Conservation (phyloP, 2,888 invertebrate genomes). For the Pyralis farinalis region DNA sequence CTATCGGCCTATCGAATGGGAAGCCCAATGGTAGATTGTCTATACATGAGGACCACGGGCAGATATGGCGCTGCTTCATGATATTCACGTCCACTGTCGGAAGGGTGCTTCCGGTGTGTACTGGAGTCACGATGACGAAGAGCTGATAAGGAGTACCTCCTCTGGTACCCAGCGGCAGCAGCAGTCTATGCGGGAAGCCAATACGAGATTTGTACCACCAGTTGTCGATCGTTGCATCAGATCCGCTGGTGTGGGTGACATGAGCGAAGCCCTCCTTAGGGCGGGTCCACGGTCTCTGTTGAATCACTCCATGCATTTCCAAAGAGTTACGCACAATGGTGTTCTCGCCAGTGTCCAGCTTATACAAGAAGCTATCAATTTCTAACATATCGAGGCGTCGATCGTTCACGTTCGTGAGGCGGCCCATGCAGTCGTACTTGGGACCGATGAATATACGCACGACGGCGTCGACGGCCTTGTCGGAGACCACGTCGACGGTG, state of each 20-base stretch:
- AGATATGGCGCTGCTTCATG: conserved; percentile 74
- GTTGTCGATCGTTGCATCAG: conserved; percentile 73
- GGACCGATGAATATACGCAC: conserved; percentile 87
- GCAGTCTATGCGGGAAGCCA: conserved; percentile 85
- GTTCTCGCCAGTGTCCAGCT: conserved; percentile 84
- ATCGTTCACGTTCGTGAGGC: conserved; percentile 71
- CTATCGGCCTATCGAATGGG: conserved; percentile 87
- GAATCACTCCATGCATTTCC: conserved; percentile 83
- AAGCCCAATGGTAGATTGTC: conserved; percentile 86
- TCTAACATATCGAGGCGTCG: conserved; percentile 68
- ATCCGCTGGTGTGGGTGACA: conserved; percentile 47
- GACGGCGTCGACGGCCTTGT: conserved; percentile 80
- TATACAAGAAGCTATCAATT: conserved; percentile 79
- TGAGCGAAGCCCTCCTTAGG: conserved; percentile 33
- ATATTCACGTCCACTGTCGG: conserved; percentile 63
- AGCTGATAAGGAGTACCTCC: conserved; percentile 84
- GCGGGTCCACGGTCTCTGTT: conserved; percentile 79
- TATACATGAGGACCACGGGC: conserved; percentile 75
- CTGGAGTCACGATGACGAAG: conserved; percentile 82
- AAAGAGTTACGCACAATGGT: conserved; percentile 84
- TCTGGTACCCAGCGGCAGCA: conserved; percentile 85
- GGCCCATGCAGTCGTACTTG: conserved; percentile 84
- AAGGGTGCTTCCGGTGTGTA: conserved; percentile 67
- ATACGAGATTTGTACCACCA: conserved; percentile 76
- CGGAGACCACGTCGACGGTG: conserved; percentile 77